phyloP scores from a whole-genome alignment of 2,888 invertebrate species.

The Entomobrya proxima region DNA sequence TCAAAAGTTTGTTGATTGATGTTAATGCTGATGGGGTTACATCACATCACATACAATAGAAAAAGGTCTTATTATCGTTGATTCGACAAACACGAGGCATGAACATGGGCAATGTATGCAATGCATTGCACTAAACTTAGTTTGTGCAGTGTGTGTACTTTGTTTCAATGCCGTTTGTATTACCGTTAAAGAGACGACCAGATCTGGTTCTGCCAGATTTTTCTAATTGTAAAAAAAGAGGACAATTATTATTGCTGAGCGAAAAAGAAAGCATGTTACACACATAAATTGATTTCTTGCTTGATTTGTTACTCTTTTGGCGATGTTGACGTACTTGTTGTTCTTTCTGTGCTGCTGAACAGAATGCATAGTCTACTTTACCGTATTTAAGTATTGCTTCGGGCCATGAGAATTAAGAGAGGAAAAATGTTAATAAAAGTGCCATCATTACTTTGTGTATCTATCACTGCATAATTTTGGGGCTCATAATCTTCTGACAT shows the following conservation, averaged over 20 bases:
- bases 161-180: background rate
- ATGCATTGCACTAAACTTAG: background rate
- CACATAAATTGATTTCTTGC: conserved; percentile 62
- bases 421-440: conserved; percentile 46
- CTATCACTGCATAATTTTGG: conserved; percentile 45
- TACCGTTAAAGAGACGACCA: background rate
- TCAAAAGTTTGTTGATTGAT: conserved; percentile 55
- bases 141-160: background rate
- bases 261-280: conserved; percentile 51
- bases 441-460: conserved; percentile 45
- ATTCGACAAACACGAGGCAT: background rate
- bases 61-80: conserved; percentile 44
- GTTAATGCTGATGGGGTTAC: conserved; percentile 61
- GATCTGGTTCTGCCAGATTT: conserved; percentile 61
- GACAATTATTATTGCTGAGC: conserved; percentile 58
- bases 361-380: background rate
- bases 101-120: background rate
- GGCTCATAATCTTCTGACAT: conserved; percentile 41
- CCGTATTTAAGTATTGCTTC: conserved; percentile 13
- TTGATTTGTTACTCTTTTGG: conserved; percentile 53
- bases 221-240: conserved; percentile 61
- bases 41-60: conserved; percentile 25
- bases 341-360: background rate
- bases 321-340: conserved; percentile 30
- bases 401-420: conserved; percentile 42